Evolutionary conservation across 2,888 invertebrate species (phyloP).

Genomic region (Laothoe populi): DNA sequence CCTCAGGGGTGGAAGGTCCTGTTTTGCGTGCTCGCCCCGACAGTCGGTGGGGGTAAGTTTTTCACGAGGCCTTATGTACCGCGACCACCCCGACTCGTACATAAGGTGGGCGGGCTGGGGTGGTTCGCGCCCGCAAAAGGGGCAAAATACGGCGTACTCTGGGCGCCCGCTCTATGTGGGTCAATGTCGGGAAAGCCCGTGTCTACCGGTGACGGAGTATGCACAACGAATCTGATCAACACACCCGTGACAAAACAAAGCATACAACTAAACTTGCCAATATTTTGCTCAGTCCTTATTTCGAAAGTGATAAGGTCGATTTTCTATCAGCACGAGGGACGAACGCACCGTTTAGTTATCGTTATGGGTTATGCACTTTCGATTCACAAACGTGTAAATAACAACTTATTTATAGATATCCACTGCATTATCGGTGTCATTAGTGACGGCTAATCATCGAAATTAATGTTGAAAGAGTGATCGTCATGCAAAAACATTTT

Average conservation of each 20-base stretch:
- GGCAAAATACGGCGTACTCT: constrained; percentile 85
- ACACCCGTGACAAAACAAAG: constrained; percentile 78
- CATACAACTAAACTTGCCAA: constrained; percentile 56
- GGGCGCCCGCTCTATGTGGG: constrained; percentile 85
- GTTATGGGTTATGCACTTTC: constrained; percentile 23
- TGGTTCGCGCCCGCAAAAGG: constrained; percentile 85
- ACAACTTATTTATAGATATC: constrained; percentile 4
- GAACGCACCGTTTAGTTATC: constrained; percentile 15
- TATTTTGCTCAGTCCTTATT: constrained; percentile 52
- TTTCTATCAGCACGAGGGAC: constrained; percentile 29
- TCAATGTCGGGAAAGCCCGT: constrained; percentile 86
- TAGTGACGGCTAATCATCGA: constrained; percentile 9
- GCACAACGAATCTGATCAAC: constrained; percentile 85
- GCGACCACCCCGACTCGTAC: constrained; percentile 84
- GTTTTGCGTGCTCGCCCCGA: constrained; percentile 81
- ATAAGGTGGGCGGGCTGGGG: constrained; percentile 83
- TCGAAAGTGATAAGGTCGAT: constrained; percentile 57
- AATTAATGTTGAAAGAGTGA: constrained; percentile 16
- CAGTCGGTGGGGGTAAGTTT: constrained; percentile 82
- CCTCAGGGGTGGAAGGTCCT: constrained; percentile 79
- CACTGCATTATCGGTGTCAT: constrained; percentile 30
- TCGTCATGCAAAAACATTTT: neutral
- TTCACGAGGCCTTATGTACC: constrained; percentile 85
- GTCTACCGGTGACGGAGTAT: constrained; percentile 85
- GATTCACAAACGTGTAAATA: constrained; percentile 34